A percentile compares a stretch with the other conserved stretches of the same genome.
Evolutionary conservation across 2,113 vertebrate genomes (phyloP).

Genomic region (Siniperca knerii): DNA sequence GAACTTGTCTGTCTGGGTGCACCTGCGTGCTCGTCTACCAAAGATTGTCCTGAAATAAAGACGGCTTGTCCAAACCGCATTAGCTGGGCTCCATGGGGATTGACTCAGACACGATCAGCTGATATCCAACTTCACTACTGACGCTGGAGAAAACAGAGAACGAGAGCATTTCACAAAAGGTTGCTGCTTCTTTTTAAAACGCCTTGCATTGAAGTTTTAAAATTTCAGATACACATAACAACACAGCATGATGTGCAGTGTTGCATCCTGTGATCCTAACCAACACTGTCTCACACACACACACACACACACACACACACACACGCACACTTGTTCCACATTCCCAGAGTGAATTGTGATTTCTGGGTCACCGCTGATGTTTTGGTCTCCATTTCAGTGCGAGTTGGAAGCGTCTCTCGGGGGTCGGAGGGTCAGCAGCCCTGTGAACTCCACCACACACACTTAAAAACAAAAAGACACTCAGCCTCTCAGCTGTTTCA

Average conservation of each 20-base stretch:
- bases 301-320: constrained; percentile 14
- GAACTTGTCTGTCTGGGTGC: too few relatives aligned
- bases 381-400: constrained; percentile 56
- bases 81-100: too few relatives aligned
- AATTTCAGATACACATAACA: neutral
- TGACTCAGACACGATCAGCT: too few relatives aligned
- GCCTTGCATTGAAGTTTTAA: neutral
- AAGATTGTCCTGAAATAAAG: too few relatives aligned
- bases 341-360: constrained; percentile 56
- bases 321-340: constrained; percentile 26
- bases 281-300: neutral
- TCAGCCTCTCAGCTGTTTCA: constrained; percentile 19
- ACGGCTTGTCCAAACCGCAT: too few relatives aligned
- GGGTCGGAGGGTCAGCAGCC: constrained; percentile 56
- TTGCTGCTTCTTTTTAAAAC: neutral
- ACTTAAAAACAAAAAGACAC: constrained; percentile 35
- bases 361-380: constrained; percentile 73
- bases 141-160: neutral
- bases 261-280: neutral
- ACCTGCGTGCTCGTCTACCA: too few relatives aligned
- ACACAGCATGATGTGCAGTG: neutral
- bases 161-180: neutral
- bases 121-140: too few relatives aligned
- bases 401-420: neutral
- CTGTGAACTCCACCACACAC: constrained; percentile 40